phyloP scores from a whole-genome alignment of 2,888 invertebrate genomes.

The Busseola fusca region DNA sequence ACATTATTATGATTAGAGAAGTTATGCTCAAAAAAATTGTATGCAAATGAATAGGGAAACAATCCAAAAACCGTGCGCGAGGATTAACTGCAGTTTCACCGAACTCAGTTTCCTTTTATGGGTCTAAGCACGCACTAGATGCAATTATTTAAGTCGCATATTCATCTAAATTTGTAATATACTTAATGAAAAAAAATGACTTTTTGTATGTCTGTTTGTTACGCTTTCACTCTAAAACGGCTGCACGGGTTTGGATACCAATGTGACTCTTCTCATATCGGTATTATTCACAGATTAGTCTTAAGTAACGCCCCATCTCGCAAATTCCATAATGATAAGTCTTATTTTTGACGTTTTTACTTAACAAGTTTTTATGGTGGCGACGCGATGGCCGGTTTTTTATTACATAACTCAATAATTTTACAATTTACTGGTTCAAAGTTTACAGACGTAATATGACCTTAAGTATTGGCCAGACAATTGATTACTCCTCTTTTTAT shows the following conservation, averaged over 20 bases:
- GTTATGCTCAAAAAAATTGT: no score
- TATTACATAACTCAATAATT: neutral
- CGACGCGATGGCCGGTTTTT: neutral
- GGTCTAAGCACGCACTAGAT: neutral
- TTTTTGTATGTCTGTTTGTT: no score
- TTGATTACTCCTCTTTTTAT: neutral
- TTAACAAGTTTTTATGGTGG: neutral
- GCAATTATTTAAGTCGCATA: no score
- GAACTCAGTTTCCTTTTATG: neutral
- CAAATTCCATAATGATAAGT: neutral
- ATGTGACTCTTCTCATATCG: no score
- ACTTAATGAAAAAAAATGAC: no score
- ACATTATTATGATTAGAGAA: no score
- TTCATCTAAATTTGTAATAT: no score
- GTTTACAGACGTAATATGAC: constrained; percentile 9
- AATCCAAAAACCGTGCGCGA: neutral
- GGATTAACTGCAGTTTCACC: neutral
- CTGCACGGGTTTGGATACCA: no score
- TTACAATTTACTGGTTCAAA: neutral
- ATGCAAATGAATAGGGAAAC: no score
- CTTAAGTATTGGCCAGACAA: neutral
- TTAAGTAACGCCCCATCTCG: neutral
- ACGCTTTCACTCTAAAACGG: no score
- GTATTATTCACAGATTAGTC: no score
- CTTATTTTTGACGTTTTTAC: neutral